Evolutionary conservation across 2,888 invertebrate species (phyloP).

Genomic region (Rhyacophila evoluta): DNA sequence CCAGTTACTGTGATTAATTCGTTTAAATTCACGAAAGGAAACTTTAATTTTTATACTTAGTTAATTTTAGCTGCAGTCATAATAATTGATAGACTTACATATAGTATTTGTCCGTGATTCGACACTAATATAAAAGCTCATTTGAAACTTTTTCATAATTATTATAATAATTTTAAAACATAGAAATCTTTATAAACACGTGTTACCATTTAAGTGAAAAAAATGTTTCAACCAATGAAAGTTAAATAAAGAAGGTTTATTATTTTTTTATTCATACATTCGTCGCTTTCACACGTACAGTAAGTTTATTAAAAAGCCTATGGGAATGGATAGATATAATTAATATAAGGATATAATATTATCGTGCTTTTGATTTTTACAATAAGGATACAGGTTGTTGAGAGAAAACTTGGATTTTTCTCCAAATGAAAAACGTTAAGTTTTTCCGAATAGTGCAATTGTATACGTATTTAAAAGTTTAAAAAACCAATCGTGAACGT

Average conservation of each 20-base stretch:
- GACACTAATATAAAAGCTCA: background rate
- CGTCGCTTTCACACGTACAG: constrained; percentile 25
- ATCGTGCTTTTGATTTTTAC: background rate
- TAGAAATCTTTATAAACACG: background rate
- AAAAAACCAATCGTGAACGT: too few species aligned
- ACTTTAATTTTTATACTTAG: too few species aligned
- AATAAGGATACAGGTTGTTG: background rate
- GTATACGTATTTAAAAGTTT: too few species aligned
- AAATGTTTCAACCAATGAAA: background rate
- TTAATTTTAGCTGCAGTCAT: too few species aligned
- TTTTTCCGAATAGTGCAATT: too few species aligned
- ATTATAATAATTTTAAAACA: background rate
- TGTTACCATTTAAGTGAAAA: background rate
- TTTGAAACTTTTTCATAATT: background rate
- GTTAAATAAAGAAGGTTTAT: too few species aligned
- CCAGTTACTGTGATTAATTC: too few species aligned
- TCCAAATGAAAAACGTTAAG: too few species aligned
- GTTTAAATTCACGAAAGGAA: too few species aligned
- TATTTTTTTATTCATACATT: constrained; percentile 31
- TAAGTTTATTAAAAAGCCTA: constrained; percentile 40
- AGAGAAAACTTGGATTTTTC: too few species aligned
- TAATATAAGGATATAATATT: background rate
- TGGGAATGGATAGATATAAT: constrained; percentile 41
- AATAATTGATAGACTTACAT: background rate
- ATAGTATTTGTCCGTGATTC: background rate